Conservation (phyloP, 1,140 invertebrate species). For the Campodea augens region DNA sequence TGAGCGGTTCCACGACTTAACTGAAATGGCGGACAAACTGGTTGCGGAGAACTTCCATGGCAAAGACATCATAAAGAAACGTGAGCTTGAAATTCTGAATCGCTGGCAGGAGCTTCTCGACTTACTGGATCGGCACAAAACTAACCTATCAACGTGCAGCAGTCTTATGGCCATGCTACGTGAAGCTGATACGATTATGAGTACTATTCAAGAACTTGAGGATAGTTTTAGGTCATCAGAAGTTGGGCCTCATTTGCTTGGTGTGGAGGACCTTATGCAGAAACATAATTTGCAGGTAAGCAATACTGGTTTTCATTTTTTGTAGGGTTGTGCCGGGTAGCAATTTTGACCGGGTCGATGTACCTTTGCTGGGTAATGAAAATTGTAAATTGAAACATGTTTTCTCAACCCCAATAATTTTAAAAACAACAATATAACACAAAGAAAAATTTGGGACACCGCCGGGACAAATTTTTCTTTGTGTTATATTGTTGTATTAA, state of each 20-base stretch:
- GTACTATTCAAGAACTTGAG: constrained; percentile 62
- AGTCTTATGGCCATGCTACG: constrained; percentile 65
- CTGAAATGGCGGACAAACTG: constrained; percentile 75
- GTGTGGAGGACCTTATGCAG: constrained; percentile 81
- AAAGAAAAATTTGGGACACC: too few species aligned
- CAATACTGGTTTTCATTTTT: too few species aligned
- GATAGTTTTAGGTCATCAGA: constrained; percentile 67
- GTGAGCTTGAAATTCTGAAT: constrained; percentile 68
- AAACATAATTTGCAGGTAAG: constrained; percentile 81
- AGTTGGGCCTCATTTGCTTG: constrained; percentile 74
- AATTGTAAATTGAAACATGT: too few species aligned
- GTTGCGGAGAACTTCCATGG: constrained; percentile 82
- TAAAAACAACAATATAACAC: too few species aligned
- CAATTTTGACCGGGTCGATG: too few species aligned
- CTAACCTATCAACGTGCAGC: constrained; percentile 52
- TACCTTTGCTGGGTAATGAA: too few species aligned
- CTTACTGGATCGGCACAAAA: constrained; percentile 67
- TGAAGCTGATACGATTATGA: constrained; percentile 77
- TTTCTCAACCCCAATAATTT: too few species aligned
- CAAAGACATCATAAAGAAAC: constrained; percentile 54
- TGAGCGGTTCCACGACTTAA: constrained; percentile 83
- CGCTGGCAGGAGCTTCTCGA: constrained; percentile 73
- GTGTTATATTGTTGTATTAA: too few species aligned
- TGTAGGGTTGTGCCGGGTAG: too few species aligned
- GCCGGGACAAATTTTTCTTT: too few species aligned